These are phyloP conservation scores for Drosophila meridiana DNA, from an alignment of 2,888 invertebrate species.

Conservation along the genomic window DNA sequence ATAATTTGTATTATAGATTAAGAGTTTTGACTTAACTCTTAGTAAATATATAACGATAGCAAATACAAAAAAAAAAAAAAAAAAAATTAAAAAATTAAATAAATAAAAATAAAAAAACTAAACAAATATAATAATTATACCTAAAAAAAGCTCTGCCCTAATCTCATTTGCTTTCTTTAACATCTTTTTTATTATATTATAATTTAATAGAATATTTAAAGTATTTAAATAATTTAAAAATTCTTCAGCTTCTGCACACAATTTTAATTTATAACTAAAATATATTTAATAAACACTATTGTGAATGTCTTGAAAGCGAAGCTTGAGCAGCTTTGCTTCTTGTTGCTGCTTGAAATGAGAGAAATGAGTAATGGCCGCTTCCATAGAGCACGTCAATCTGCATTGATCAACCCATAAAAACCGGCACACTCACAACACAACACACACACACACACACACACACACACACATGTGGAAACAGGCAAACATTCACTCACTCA, in stretches of 20 bases:
- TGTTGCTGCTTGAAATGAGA: conserved; percentile 43
- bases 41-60: no score
- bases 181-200: not conserved
- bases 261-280: not conserved
- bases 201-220: not conserved
- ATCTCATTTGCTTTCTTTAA: not conserved
- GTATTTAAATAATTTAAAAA: not conserved
- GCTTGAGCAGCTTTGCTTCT: conserved; percentile 3
- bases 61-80: no score
- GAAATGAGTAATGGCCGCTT: conserved; percentile 85
- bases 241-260: conserved; percentile 47
- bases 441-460: conserved; percentile 30
- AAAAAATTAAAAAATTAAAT: no score
- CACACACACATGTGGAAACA: conserved; percentile 19
- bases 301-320: conserved; percentile 22
- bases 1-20: not conserved
- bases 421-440: conserved; percentile 40
- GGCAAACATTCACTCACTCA: conserved; percentile 1
- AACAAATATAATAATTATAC: no score
- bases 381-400: conserved; percentile 83
- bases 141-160: no score
- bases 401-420: conserved; percentile 83
- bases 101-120: no score
- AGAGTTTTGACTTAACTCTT: no score
- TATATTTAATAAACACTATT: not conserved